Evolutionary conservation across 2,113 vertebrate genomes (phyloP).

Genomic region (Spea bombifrons): DNA sequence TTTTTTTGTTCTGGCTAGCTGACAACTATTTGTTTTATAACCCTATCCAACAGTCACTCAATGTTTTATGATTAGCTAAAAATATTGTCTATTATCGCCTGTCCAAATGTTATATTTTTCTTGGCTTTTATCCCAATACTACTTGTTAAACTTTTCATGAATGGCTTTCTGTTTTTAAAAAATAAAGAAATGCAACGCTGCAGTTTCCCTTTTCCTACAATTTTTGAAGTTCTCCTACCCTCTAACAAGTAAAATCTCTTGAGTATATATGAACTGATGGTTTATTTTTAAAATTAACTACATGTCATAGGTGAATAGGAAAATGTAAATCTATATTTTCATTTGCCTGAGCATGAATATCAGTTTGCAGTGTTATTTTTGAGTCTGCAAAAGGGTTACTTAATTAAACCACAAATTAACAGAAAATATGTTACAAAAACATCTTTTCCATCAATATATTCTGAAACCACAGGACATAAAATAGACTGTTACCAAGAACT

Average conservation of each 20-base stretch:
- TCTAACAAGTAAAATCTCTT: background rate
- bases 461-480: background rate
- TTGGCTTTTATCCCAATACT: background rate
- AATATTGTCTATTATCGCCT: constrained; percentile 7
- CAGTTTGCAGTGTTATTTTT: background rate
- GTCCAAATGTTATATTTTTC: background rate
- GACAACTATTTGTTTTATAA: too few relatives aligned
- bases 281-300: background rate
- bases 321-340: background rate
- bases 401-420: background rate
- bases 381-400: background rate
- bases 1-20: too few relatives aligned
- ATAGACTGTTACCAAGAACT: background rate
- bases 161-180: background rate
- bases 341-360: background rate
- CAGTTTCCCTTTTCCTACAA: background rate
- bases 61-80: background rate
- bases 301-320: too few relatives aligned
- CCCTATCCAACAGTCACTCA: background rate
- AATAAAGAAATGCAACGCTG: background rate
- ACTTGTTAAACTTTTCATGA: background rate
- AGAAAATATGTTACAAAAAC: background rate
- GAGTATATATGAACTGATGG: background rate
- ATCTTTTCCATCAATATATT: background rate
- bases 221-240: background rate